Percentiles rank a stretch among this genome's conserved stretches.
These are phyloP conservation scores for Fistularia commersonii DNA, from an alignment of 2,797 vertebrate genomes.

Conservation along the genomic window DNA sequence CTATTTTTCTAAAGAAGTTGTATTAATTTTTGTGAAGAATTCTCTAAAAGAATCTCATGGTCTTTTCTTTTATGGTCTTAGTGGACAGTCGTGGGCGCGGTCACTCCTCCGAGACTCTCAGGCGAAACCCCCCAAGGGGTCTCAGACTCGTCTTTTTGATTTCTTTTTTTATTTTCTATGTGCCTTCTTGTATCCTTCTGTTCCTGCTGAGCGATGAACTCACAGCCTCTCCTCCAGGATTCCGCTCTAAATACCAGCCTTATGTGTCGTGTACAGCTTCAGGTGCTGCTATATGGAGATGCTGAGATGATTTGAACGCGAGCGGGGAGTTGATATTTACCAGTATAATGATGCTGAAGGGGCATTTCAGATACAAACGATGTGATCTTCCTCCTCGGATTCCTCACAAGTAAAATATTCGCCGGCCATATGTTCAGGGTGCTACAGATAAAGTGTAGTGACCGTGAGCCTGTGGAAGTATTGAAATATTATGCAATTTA, in stretches of 20 bases:
- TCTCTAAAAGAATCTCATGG: no score
- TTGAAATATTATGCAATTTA: no score
- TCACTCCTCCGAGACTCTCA: no score
- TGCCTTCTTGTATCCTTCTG: background rate
- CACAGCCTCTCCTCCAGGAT: constrained; percentile 22
- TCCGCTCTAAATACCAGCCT: constrained; percentile 35
- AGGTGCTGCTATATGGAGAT: constrained; percentile 36
- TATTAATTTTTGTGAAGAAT: no score
- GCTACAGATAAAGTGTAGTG: background rate
- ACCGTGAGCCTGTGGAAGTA: background rate
- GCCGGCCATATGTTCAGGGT: background rate
- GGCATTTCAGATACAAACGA: constrained; percentile 9
- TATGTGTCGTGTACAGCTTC: constrained; percentile 29
- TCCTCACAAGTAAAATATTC: background rate
- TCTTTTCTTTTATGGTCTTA: no score
- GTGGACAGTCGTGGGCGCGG: no score
- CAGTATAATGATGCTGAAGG: background rate
- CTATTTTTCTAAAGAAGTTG: no score
- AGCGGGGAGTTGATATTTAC: constrained; percentile 34
- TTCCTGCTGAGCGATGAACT: constrained; percentile 5
- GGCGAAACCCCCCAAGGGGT: no score
- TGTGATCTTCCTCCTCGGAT: background rate
- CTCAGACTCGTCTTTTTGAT: no score
- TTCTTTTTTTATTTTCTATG: no score
- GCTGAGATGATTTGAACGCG: constrained; percentile 15